phyloP scores from a whole-genome alignment of 2,797 vertebrate genomes.

The Harpagifer antarcticus region DNA sequence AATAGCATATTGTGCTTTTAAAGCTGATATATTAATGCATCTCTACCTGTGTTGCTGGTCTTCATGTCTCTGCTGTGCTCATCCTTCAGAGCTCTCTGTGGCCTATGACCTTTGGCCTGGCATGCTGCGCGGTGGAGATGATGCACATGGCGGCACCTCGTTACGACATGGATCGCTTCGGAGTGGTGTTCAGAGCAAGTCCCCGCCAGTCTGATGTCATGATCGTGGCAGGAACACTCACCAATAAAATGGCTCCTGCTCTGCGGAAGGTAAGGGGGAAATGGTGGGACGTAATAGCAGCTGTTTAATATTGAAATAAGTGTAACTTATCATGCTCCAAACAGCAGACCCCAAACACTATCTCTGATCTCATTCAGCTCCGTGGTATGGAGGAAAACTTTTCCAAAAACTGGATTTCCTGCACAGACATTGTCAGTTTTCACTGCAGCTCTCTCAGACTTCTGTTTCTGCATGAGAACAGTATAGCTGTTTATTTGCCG shows the following conservation, averaged over 20 bases:
- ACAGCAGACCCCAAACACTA: not conserved
- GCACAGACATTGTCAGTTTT: not conserved
- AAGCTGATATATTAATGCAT: not conserved
- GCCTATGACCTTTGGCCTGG: slow-evolving; percentile 98
- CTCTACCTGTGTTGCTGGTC: not conserved
- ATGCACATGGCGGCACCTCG: slow-evolving; percentile 98
- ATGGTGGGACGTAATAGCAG: not conserved
- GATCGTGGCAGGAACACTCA: slow-evolving; percentile 96
- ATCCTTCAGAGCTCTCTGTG: slow-evolving; percentile 93
- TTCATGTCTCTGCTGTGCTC: not conserved
- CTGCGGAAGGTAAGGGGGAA: slow-evolving; percentile 90
- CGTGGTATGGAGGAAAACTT: not conserved
- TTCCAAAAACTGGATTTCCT: not conserved
- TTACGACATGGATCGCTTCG: slow-evolving; percentile 98
- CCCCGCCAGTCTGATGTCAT: slow-evolving; percentile 96
- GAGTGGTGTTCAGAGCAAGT: slow-evolving; percentile 96
- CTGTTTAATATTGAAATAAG: not conserved
- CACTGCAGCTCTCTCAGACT: slow-evolving; percentile 10
- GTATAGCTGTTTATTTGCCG: slow-evolving; percentile 60
- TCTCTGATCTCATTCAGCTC: slow-evolving; percentile 2
- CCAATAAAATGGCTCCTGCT: slow-evolving; percentile 98
- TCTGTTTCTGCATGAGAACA: slow-evolving; percentile 51
- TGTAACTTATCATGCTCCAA: not conserved
- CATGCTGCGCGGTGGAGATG: slow-evolving; percentile 98
- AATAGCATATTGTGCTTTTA: no score